Conservation (phyloP, 2,888 invertebrate genomes). For the Lysandra bellargus region DNA sequence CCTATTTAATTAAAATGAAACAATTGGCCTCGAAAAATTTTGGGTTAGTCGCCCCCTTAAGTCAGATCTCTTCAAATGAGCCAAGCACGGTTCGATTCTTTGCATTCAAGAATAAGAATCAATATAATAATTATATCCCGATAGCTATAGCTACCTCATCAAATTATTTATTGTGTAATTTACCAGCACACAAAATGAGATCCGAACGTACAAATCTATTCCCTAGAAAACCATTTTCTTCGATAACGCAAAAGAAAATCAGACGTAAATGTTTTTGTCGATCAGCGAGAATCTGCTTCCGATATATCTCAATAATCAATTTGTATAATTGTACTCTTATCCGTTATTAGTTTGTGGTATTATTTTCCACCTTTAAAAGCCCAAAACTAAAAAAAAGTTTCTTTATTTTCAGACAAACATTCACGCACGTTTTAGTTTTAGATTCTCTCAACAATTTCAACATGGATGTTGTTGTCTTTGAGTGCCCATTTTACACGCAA, state of each 20-base stretch:
- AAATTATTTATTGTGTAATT: background rate
- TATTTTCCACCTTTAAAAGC: background rate
- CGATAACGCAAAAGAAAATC: background rate
- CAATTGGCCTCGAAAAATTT: too few relatives aligned
- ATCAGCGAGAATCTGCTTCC: background rate
- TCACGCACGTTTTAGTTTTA: too few relatives aligned
- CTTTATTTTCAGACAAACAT: too few relatives aligned
- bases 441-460: too few relatives aligned
- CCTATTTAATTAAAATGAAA: too few relatives aligned
- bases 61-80: background rate
- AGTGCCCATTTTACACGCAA: too few relatives aligned
- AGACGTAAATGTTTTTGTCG: constrained; percentile 12
- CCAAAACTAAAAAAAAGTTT: background rate
- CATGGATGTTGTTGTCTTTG: too few relatives aligned
- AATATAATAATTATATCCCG: too few relatives aligned
- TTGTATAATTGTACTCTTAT: background rate
- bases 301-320: background rate
- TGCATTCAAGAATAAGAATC: too few relatives aligned
- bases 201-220: constrained; percentile 1
- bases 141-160: too few relatives aligned
- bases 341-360: background rate
- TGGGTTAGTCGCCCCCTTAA: too few relatives aligned
- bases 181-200: background rate
- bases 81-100: background rate
- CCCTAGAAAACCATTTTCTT: background rate